These are phyloP conservation scores for Polyommatus iphigenia DNA, from an alignment of 2,888 invertebrate genomes.

Conservation along the genomic window DNA sequence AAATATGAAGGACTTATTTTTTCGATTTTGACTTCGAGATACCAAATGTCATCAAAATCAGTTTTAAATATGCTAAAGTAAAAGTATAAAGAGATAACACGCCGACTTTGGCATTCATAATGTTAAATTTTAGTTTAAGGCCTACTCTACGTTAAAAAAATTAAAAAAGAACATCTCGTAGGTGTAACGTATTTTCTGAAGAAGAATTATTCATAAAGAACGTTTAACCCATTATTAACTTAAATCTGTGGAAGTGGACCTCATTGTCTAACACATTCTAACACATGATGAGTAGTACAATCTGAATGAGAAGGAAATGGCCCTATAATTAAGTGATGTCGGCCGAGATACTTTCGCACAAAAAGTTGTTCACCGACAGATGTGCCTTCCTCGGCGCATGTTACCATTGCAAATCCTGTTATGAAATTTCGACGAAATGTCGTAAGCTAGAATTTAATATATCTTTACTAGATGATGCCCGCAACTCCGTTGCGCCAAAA, in stretches of 20 bases:
- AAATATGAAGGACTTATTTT: background rate
- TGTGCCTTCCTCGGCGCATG: conserved; percentile 52
- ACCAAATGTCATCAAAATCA: too few relatives aligned
- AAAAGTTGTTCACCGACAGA: conserved; percentile 66
- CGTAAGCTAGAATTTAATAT: background rate
- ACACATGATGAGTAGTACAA: conserved; percentile 34
- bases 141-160: too few relatives aligned
- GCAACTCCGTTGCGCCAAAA: too few relatives aligned
- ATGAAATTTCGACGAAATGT: conserved; percentile 28
- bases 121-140: too few relatives aligned
- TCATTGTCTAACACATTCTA: conserved; percentile 28
- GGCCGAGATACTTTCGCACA: conserved; percentile 66
- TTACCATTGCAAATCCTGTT: conserved; percentile 49
- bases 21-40: too few relatives aligned
- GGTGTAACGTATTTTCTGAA: too few relatives aligned
- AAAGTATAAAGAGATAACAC: too few relatives aligned
- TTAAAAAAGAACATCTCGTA: too few relatives aligned
- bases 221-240: background rate
- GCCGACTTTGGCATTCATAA: too few relatives aligned
- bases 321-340: conserved; percentile 65
- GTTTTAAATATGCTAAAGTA: too few relatives aligned
- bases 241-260: background rate
- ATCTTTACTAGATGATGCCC: too few relatives aligned
- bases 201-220: too few relatives aligned
- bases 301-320: conserved; percentile 58